Evolutionary conservation across 2,113 vertebrate genomes (phyloP).

Genomic region (Puma concolor): DNA sequence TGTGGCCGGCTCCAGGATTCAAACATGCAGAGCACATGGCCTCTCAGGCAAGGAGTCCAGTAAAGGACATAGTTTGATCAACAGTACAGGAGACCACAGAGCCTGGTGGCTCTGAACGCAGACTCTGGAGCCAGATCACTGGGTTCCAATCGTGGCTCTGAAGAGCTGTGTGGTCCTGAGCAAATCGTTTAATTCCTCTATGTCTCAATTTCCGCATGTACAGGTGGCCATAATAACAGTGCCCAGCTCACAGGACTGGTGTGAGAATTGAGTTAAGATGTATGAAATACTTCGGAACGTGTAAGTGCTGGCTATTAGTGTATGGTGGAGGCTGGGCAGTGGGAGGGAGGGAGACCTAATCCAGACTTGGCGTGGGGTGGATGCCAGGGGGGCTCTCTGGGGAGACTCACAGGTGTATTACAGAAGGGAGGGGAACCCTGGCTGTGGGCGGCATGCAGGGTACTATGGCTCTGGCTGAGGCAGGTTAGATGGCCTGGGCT

Average conservation of each 20-base stretch:
- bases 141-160: background rate
- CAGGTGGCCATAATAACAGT: background rate
- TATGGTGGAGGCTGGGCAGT: background rate
- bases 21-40: background rate
- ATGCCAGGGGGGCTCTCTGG: background rate
- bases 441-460: background rate
- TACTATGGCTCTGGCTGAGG: background rate
- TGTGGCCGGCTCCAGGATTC: background rate
- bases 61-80: too few species aligned
- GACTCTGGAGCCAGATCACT: background rate
- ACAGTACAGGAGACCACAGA: background rate
- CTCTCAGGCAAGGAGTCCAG: background rate
- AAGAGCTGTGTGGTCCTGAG: background rate
- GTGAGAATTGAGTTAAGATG: background rate
- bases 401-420: background rate
- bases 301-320: background rate
- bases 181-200: background rate
- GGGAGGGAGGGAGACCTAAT: background rate
- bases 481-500: too few species aligned
- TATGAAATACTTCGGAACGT: background rate
- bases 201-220: background rate
- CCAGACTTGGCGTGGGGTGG: background rate
- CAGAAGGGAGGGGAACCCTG: background rate
- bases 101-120: background rate
- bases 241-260: background rate